Conservation (phyloP, 2,113 vertebrate species). For the Periophthalmodon schlosseri region DNA sequence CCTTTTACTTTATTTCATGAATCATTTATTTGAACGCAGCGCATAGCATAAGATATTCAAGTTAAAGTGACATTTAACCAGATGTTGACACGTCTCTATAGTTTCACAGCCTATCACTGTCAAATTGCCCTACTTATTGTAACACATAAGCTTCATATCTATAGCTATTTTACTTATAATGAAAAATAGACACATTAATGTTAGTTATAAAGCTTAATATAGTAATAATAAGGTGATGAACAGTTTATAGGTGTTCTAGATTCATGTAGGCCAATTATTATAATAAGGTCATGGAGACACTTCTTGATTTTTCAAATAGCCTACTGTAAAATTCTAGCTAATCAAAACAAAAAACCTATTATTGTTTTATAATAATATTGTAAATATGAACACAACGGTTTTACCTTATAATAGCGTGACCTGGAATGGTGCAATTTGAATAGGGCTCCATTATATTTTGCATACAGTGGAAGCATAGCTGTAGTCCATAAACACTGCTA, state of each 20-base stretch:
- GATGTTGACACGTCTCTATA: slow-evolving; percentile 46
- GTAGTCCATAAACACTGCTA: slow-evolving; percentile 7
- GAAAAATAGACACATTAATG: slow-evolving; percentile 12
- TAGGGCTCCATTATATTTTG: slow-evolving; percentile 1
- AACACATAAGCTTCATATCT: slow-evolving; percentile 25
- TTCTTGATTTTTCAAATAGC: background rate
- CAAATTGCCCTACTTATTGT: slow-evolving; percentile 64
- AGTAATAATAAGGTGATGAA: background rate
- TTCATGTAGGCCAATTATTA: background rate
- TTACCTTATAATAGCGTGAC: slow-evolving; percentile 12
- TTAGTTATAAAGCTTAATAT: background rate
- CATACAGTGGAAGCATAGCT: slow-evolving; percentile 9
- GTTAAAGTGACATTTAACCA: slow-evolving; percentile 7
- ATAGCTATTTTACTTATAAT: slow-evolving; percentile 25
- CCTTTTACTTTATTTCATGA: slow-evolving; percentile 4
- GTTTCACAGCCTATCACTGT: slow-evolving; percentile 48
- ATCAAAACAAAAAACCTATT: background rate
- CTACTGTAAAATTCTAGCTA: background rate
- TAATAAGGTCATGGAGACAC: background rate
- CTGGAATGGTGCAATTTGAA: slow-evolving; percentile 21
- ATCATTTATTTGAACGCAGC: background rate
- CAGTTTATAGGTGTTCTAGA: background rate
- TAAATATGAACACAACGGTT: background rate
- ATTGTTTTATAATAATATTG: background rate
- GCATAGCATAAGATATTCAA: slow-evolving; percentile 5